Evolutionary conservation across 2,113 vertebrate species (phyloP).

Genomic region (Rhizomys pruinosus): DNA sequence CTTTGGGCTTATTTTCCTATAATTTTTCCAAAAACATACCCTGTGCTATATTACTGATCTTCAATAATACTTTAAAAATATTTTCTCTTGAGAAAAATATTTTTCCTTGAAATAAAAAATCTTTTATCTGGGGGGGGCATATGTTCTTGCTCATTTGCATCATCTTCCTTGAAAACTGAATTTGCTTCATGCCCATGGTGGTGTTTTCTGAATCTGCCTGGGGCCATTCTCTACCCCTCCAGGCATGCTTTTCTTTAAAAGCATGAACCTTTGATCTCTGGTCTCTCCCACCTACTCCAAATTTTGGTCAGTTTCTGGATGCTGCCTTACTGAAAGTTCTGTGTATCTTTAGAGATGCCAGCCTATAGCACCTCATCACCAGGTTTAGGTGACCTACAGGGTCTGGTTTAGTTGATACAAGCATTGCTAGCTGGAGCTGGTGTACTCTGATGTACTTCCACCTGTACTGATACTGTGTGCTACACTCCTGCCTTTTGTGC

Average conservation of each 20-base stretch:
- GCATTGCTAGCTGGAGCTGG: rapidly evolving
- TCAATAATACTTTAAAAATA: not conserved
- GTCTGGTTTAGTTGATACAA: rapidly evolving
- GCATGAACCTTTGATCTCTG: rapidly evolving
- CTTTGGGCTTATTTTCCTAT: not conserved
- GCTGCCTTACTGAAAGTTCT: not conserved
- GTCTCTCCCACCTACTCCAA: rapidly evolving
- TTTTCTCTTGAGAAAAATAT: not conserved
- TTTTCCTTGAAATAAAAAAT: not conserved
- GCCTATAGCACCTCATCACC: not conserved
- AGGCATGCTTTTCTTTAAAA: not conserved
- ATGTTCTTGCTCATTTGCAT: not conserved
- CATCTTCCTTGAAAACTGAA: not conserved
- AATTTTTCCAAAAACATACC: not conserved
- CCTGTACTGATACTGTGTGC: too few species aligned
- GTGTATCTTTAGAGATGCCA: not conserved
- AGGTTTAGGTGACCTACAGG: not conserved
- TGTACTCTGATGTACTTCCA: too few species aligned
- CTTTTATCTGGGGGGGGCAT: not conserved
- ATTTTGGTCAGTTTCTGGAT: not conserved
- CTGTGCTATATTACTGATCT: not conserved
- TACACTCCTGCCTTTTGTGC: not conserved
- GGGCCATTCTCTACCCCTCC: not conserved
- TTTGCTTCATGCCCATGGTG: rapidly evolving
- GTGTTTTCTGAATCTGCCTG: rapidly evolving